Conservation (phyloP, 2,888 invertebrate species). For the Brenthis hecate region DNA sequence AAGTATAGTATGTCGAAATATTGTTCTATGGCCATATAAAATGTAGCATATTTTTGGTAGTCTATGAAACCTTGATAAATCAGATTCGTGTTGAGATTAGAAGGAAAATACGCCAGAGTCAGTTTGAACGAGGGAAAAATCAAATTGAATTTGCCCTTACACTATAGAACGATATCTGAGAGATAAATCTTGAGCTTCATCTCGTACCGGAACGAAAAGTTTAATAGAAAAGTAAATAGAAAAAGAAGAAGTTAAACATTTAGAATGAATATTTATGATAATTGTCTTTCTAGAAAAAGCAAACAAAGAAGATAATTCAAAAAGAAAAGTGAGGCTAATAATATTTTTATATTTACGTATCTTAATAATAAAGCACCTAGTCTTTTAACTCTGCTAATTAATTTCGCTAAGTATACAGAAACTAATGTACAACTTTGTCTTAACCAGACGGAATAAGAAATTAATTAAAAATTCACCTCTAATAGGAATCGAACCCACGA, state of each 20-base stretch:
- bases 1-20: background rate
- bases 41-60: constrained; percentile 5
- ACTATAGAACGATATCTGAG: constrained; percentile 20
- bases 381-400: no score
- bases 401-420: no score
- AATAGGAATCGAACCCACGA: no score
- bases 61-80: constrained; percentile 18
- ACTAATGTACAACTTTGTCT: no score
- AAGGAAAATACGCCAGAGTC: constrained; percentile 19
- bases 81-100: constrained; percentile 25
- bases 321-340: no score
- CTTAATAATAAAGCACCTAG: no score
- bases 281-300: background rate
- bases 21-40: constrained; percentile 2
- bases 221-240: constrained; percentile 17
- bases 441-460: no score
- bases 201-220: constrained; percentile 20
- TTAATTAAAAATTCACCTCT: no score
- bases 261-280: background rate
- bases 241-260: constrained; percentile 1
- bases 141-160: constrained; percentile 24
- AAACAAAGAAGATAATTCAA: background rate
- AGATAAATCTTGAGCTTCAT: constrained; percentile 23
- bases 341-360: no score
- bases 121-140: constrained; percentile 24